Evolutionary conservation across 2,113 vertebrate species (phyloP), one percentile per base, ranked within the genome.

Genomic region (Raja brachyura): DNA sequence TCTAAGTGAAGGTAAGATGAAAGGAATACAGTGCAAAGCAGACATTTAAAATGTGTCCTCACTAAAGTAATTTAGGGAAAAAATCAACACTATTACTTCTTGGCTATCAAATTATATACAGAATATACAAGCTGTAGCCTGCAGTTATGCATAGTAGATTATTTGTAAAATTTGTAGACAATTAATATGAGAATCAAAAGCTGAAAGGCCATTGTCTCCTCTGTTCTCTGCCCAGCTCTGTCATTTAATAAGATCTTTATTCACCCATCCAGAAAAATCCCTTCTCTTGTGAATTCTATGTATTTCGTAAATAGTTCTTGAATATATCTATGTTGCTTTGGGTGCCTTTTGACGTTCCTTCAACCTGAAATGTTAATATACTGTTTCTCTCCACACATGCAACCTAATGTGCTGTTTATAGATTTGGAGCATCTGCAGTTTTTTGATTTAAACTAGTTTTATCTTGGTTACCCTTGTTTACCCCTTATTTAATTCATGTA

Each of bases 1-100:
- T 95, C 96, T 99, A 95, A 97, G 97, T 94, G 97, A 98, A 96
- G 98, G 98, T 99, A 93, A 97, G 97, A 22, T 10, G 6, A 63
- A 25, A 54, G 33, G 54, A 92, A 54, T 10, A 20, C 4, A 92
- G 54, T 54, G 4, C 18, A 73, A 22, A 5, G 39, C 66, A 73
- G 66, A 92, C 73, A 73, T 92, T 31, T 54, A 66, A 33, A 18
- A 20, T 63, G 28, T 90, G 7, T 39, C 20, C 18, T 10, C 66
- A 31, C 6, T 70, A 68, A 48, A 92, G 0, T 73, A 48, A 54
- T 70, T 5, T 39, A 28, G 18, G 22, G 68, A 11, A 61, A 90
- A 66, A 59, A 4, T 70, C 31, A 39, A 39, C 90, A 92, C 54
- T 22, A 73, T 73, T 92, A 92, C 3, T 0, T n/a, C 31, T 73